Conservation (phyloP, 2,113 vertebrate genomes). For the Colossoma macropomum region DNA sequence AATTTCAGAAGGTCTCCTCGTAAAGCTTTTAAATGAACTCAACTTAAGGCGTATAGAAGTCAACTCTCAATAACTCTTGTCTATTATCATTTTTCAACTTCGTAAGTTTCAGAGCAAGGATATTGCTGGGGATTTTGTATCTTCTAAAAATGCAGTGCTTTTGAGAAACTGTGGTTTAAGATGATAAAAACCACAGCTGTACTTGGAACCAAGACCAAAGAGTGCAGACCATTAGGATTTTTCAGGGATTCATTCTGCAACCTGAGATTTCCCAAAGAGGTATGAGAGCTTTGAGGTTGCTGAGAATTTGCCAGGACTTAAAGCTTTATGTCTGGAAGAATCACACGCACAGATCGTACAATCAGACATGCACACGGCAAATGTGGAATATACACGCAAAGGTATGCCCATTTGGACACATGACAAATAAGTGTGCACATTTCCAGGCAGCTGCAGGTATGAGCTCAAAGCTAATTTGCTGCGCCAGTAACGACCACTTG, state of each 20-base stretch:
- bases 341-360: slow-evolving; percentile 7
- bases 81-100: slow-evolving; percentile 6
- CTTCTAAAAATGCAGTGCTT: slow-evolving; percentile 22
- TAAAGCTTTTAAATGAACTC: no score
- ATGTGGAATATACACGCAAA: slow-evolving; percentile 11
- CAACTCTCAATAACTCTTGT: background rate
- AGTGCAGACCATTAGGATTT: slow-evolving; percentile 4
- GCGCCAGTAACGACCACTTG: slow-evolving; percentile 36
- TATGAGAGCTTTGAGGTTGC: slow-evolving; percentile 7
- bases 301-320: slow-evolving; percentile 8
- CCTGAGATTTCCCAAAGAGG: slow-evolving; percentile 5
- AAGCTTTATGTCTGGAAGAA: slow-evolving; percentile 14
- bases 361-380: background rate
- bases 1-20: no score
- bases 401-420: background rate
- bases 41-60: background rate
- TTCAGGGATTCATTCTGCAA: slow-evolving; percentile 5
- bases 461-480: background rate
- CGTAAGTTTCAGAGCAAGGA: background rate
- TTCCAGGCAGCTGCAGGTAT: background rate
- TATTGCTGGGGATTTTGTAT: background rate
- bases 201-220: background rate
- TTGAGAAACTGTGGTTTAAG: slow-evolving; percentile 30
- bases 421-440: background rate
- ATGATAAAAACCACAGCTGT: background rate